Evolutionary conservation across 2,797 vertebrate species (phyloP).

Genomic region (Synanceia verrucosa): DNA sequence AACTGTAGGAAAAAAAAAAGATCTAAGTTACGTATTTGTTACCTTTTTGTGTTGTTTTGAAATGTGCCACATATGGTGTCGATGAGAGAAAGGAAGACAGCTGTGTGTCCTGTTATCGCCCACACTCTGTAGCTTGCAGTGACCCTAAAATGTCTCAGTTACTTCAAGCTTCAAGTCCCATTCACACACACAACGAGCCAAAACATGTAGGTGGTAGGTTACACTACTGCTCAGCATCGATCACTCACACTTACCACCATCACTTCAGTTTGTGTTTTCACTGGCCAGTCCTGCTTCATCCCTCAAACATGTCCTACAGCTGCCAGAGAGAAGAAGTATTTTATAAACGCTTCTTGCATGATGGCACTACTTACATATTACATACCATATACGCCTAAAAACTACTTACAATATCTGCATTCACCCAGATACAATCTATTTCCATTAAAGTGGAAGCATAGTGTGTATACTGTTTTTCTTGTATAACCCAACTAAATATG

Average conservation of each 20-base stretch:
- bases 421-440: constrained; percentile 26
- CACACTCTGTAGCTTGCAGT: constrained; percentile 31
- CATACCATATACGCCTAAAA: constrained; percentile 24
- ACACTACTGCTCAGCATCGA: constrained; percentile 10
- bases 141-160: background rate
- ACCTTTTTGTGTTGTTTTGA: constrained; percentile 78
- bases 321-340: constrained; percentile 68
- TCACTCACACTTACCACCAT: background rate
- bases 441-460: constrained; percentile 45
- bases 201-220: background rate
- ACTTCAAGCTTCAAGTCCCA: constrained; percentile 5
- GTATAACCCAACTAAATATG: constrained; percentile 62
- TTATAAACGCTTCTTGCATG: constrained; percentile 64
- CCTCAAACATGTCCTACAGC: constrained; percentile 19
- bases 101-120: constrained; percentile 38
- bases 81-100: constrained; percentile 38
- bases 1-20: constrained; percentile 76
- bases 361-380: constrained; percentile 57
- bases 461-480: constrained; percentile 51
- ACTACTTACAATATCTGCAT: constrained; percentile 19
- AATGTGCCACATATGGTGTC: constrained; percentile 67
- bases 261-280: constrained; percentile 30
- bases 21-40: constrained; percentile 71
- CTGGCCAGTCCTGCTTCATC: constrained; percentile 28
- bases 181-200: constrained; percentile 10